phyloP scores from a whole-genome alignment of 1,140 invertebrate species.

The Drosophila lini region DNA sequence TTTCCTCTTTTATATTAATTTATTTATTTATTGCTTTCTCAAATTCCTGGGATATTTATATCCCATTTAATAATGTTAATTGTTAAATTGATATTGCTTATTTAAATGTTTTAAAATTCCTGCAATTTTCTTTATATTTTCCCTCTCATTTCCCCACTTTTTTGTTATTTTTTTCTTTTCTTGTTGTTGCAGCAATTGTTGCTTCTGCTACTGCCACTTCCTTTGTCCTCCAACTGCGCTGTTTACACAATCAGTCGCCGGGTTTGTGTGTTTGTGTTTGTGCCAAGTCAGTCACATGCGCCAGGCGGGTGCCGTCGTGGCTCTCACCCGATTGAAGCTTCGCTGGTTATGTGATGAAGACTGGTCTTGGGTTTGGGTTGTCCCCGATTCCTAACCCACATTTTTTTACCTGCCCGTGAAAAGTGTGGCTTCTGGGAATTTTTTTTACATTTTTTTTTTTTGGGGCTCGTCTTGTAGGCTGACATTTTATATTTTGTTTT shows the following conservation, averaged over 20 bases:
- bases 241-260: slow-evolving; percentile 66
- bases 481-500: not conserved
- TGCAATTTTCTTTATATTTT: not conserved
- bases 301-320: slow-evolving; percentile 47
- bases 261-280: slow-evolving; percentile 32
- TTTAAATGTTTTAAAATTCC: not conserved
- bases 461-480: slow-evolving; percentile 37
- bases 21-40: not conserved
- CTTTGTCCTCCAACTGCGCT: slow-evolving; percentile 41
- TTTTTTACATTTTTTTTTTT: not conserved
- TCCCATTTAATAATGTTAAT: not conserved
- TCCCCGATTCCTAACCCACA: not conserved
- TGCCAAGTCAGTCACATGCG: slow-evolving; percentile 68
- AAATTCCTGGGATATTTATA: not conserved
- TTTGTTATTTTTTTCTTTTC: not conserved
- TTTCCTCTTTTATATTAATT: too few relatives aligned
- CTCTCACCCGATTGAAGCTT: slow-evolving; percentile 27
- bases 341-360: slow-evolving; percentile 58
- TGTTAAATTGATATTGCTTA: not conserved
- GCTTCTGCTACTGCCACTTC: not conserved
- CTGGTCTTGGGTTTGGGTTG: not conserved
- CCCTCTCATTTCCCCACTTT: not conserved
- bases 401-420: not conserved
- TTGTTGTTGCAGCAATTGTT: not conserved
- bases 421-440: slow-evolving; percentile 38